Conservation (phyloP, 1,140 invertebrate genomes). For the Polypedilum vanderplanki region DNA sequence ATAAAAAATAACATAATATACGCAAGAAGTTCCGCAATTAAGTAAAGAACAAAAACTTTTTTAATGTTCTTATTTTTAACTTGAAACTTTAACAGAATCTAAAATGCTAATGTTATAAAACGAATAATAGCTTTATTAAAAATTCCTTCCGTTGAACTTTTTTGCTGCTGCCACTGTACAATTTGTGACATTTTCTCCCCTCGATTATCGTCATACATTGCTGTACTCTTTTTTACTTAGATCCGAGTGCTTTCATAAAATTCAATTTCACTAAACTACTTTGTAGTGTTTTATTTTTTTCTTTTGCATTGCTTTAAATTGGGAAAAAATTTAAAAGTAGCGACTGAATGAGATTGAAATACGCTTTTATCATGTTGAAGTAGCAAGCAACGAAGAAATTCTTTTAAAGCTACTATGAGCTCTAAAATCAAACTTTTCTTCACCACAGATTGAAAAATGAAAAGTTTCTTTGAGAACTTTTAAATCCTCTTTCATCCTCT, state of each 20-base stretch:
- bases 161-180: not conserved
- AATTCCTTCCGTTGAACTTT: not conserved
- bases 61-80: not conserved
- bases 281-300: no score
- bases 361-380: no score
- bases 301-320: not conserved
- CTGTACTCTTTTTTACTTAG: no score
- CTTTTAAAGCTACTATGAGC: no score
- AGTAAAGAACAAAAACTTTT: not conserved
- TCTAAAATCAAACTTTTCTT: no score
- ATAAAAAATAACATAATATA: not conserved
- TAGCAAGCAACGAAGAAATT: no score
- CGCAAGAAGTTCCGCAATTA: not conserved
- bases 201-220: no score
- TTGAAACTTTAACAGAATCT: not conserved
- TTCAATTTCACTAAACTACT: no score
- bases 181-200: not conserved
- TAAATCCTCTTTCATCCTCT: conserved; percentile 10
- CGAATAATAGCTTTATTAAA: conserved; percentile 7
- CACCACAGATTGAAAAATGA: not conserved
- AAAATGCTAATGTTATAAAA: not conserved
- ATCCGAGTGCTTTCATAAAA: no score
- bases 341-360: not conserved
- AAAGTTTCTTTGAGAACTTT: not conserved
- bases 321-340: not conserved